Percentiles rank a stretch among this genome's conserved stretches.
phyloP scores from a whole-genome alignment of 1,140 invertebrate species.

The Anthonomus grandis region DNA sequence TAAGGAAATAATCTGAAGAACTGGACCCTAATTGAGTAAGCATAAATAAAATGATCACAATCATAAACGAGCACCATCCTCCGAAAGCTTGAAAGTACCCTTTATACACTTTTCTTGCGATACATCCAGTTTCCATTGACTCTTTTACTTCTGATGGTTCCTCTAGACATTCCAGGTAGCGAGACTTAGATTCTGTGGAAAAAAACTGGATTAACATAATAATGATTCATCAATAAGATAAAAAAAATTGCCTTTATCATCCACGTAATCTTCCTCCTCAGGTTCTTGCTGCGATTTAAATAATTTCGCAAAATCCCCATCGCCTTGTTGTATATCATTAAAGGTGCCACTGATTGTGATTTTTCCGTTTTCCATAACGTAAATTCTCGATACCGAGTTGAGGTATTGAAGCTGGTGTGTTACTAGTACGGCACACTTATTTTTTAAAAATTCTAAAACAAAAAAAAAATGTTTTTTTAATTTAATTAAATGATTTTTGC shows the following conservation, averaged over 20 bases:
- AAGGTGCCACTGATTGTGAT: slow-evolving; percentile 61
- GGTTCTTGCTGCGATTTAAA: slow-evolving; percentile 53
- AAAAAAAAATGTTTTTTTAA: too few species aligned
- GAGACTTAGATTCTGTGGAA: too few species aligned
- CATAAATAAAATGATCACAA: slow-evolving; percentile 55
- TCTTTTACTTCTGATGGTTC: slow-evolving; percentile 35
- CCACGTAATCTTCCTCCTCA: slow-evolving; percentile 44
- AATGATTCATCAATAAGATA: background rate
- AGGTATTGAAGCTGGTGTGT: slow-evolving; percentile 89
- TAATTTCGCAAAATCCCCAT: slow-evolving; percentile 63
- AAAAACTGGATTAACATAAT: background rate
- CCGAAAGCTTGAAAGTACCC: slow-evolving; percentile 60
- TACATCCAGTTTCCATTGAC: slow-evolving; percentile 49
- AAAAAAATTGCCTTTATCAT: background rate
- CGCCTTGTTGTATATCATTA: slow-evolving; percentile 58
- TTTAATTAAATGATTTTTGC: background rate
- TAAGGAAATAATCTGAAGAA: slow-evolving; percentile 65
- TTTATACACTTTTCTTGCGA: slow-evolving; percentile 57
- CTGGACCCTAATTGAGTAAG: slow-evolving; percentile 62
- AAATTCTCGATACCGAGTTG: slow-evolving; percentile 67
- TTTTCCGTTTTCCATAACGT: slow-evolving; percentile 60
- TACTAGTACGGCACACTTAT: slow-evolving; percentile 73
- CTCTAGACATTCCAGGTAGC: too few species aligned
- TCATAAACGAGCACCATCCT: slow-evolving; percentile 51
- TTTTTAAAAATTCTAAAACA: slow-evolving; percentile 61